Base-by-base conservation (phyloP, 2,888 invertebrate species). In the Meganola albula region DNA sequence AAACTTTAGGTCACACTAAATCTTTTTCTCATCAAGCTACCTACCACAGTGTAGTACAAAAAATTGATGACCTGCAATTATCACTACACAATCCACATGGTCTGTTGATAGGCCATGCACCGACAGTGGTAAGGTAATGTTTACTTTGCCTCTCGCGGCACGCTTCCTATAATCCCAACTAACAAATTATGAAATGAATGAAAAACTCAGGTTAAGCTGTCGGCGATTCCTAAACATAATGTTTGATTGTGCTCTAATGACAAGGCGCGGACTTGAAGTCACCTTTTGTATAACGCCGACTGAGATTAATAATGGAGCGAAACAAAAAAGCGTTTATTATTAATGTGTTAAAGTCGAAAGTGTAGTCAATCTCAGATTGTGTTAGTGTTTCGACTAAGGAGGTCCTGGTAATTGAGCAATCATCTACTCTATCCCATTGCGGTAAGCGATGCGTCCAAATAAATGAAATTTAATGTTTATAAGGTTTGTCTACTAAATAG, bases 341-440 rank as follows among this genome's bases (percentile, higher is more conserved):
- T 48, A 63, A 53, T 40, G 49, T 47, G 50, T 54, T 83, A 83
- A 71, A 72, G 80, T 78, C 54, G 63, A 74, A 65, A 76, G 69
- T 80, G 54, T 58, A 46, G 52, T 54, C 49, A 51, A 52, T 52
- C 49, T 36, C 44, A 48, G 47, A 56, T 58, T 53, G 63, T 65
- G 69, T 66, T 74, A 74, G 69, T 74, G 70, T 66, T 69, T 82
- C 83, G 68, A 77, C 84, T 83, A 83, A 83, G 83, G 83, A 84
- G 84, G 84, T 84, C 84, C 76, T 73, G 66, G 77, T 84, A 83
- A 85, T 85, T 83, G 85, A 85, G 83, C 85, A 85, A 85, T 85
- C 78, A 82, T 82, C 78, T 82, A 74, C 78, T 82, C 82, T 77
- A 80, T 74, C 63, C 74, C 64, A 68, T 71, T 84, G 84, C 68